Conservation (phyloP, 2,113 vertebrate species). For the Mustelus asterias region DNA sequence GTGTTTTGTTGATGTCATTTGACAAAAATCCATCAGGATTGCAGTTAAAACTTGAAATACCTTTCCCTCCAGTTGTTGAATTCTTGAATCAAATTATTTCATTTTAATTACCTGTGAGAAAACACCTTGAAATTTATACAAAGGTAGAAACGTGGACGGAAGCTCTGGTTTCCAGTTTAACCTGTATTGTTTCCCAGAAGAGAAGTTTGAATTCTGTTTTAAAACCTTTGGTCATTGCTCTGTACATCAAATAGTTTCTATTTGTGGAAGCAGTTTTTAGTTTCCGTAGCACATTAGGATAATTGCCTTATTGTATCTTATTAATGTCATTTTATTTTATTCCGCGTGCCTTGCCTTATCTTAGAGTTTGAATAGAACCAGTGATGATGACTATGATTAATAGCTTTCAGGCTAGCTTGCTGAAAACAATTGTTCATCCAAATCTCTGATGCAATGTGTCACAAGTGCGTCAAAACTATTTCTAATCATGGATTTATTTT, state of each 20-base stretch:
- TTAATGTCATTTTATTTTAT: neutral
- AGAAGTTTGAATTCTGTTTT: neutral
- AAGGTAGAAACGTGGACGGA: neutral
- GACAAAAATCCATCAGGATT: neutral
- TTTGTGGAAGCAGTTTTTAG: neutral
- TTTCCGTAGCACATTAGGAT: neutral
- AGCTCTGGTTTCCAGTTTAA: neutral
- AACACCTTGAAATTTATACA: neutral
- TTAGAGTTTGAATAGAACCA: neutral
- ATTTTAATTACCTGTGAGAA: neutral
- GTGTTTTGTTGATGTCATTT: neutral
- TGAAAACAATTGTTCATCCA: neutral
- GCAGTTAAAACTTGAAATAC: neutral
- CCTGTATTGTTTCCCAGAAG: too few species aligned
- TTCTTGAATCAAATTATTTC: neutral
- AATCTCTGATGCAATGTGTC: neutral
- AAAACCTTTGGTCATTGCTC: neutral
- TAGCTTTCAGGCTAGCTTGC: neutral
- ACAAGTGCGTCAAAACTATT: neutral
- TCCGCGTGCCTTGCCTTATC: neutral
- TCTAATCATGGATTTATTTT: neutral
- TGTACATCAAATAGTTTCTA: neutral
- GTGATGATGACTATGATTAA: neutral
- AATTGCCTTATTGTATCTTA: neutral
- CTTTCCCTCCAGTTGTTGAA: neutral